These are phyloP conservation scores for Ophraella communa DNA, from an alignment of 2,888 invertebrate species.

Conservation along the genomic window DNA sequence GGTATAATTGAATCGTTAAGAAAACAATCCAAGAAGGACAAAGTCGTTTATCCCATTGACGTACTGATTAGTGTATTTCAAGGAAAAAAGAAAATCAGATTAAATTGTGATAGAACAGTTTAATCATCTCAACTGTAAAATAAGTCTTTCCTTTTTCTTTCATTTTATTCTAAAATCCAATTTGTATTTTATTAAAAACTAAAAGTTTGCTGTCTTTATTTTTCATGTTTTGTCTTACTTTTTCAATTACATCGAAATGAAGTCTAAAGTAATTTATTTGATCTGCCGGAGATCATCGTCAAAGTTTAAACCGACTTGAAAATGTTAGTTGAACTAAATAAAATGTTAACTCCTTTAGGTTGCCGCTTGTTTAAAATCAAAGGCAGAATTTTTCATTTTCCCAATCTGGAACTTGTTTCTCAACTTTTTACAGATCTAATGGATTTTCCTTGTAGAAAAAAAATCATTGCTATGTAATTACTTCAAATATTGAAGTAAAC, in stretches of 20 bases:
- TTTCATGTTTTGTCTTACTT: too few species aligned
- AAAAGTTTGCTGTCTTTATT: too few species aligned
- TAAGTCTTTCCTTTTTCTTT: too few species aligned
- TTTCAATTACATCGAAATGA: too few species aligned
- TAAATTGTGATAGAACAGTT: too few species aligned
- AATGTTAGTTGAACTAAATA: background rate
- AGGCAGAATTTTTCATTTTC: background rate
- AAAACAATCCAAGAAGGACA: background rate
- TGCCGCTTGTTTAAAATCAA: too few species aligned
- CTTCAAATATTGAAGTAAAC: too few species aligned
- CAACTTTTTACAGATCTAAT: background rate
- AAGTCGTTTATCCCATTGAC: background rate
- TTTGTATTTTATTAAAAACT: too few species aligned
- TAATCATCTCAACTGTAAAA: too few species aligned
- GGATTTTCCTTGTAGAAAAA: background rate
- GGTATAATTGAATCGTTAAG: conserved; percentile 4
- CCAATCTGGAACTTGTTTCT: background rate
- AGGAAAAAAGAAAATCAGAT: background rate
- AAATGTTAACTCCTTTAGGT: background rate
- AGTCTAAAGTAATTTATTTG: too few species aligned
- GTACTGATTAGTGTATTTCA: background rate
- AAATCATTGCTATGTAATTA: background rate
- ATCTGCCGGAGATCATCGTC: too few species aligned
- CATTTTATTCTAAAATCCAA: too few species aligned
- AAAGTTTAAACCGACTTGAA: background rate